Evolutionary conservation across 2,888 invertebrate species (phyloP), one percentile per base, ranked within the genome.

Genomic region (Tachina fera): DNA sequence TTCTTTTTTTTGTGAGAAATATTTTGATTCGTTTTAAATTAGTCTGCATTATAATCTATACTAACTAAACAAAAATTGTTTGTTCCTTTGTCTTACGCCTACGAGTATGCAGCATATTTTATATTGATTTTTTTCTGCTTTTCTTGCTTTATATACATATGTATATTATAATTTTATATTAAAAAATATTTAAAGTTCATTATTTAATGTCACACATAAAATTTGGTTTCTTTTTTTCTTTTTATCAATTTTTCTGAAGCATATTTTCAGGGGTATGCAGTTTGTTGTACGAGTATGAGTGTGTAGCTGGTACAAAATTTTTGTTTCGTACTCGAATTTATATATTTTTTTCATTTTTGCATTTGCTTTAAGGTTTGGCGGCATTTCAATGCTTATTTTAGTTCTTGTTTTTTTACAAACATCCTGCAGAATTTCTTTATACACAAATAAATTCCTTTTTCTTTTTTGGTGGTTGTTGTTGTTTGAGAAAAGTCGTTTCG

Each of bases 101-200:
- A 16, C 16, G 16, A 11, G 10, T 43, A 41, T 10, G 16, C 39
- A 31, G 39, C 41, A n/a, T 41, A 39, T 60, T 60, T 41, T 60
- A 3, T 16, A 43, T 41, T 16, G 1, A 16, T 43, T 61, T 61
- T 43, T 9, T 16, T 16, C 16, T 16, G 19, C 0, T 39, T 31
- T n/a, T 39, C 9, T 60, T 10, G 60, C 60, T 19, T 60, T 10
- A 41, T 43, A 43, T n/a, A n/a, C n/a, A n/a, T n/a, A n/a, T n/a
- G n/a, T n/a, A n/a, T 16, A 61, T 61, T 61, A 39, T 11, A 43
- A 19, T 61, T 41, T 61, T 16, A 16, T 61, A 61, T 61, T 60
- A 61, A 39, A 61, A 43, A 67, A 19, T 49, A 49, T 47, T 67
- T 49, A 47, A 31, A 67, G 22, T 31, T 67, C 14, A 31, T 13